phyloP scores from a whole-genome alignment of 2,113 vertebrate species.

The Corydoras maculifer region DNA sequence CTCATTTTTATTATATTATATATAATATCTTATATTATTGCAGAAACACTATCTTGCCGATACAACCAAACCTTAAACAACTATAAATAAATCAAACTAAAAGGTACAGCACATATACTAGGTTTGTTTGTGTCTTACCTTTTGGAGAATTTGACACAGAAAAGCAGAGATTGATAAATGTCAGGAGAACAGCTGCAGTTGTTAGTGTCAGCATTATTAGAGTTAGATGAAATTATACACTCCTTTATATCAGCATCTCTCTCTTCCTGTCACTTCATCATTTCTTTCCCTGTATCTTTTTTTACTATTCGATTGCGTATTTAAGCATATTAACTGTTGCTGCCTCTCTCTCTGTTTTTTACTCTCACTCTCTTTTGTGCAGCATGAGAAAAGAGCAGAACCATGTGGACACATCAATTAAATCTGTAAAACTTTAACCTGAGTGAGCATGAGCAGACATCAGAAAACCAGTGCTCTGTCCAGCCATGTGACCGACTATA shows the following conservation, averaged over 20 bases:
- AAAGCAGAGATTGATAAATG: conserved; percentile 41
- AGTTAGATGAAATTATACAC: background rate
- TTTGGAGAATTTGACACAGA: conserved; percentile 46
- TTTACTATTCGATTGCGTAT: background rate
- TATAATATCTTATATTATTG: no score
- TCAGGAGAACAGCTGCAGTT: conserved; percentile 45
- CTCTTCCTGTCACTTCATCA: background rate
- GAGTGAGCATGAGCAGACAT: conserved; percentile 32
- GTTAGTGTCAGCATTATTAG: conserved; percentile 48
- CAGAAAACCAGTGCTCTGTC: conserved; percentile 16
- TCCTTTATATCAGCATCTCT: conserved; percentile 7
- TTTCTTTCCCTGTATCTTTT: background rate
- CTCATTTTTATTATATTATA: no score
- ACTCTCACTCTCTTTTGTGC: background rate
- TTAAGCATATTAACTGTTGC: background rate
- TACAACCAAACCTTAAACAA: no score
- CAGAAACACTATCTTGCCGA: no score
- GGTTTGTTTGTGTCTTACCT: conserved; percentile 47
- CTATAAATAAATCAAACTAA: no score
- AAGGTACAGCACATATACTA: no score
- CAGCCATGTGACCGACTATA: conserved; percentile 19
- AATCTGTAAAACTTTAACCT: conserved; percentile 62
- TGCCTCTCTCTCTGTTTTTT: background rate
- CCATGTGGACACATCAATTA: conserved; percentile 63
- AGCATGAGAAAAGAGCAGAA: conserved; percentile 39